These are phyloP conservation scores for Columba livia DNA, from an alignment of 2,113 vertebrate species.

Conservation along the genomic window DNA sequence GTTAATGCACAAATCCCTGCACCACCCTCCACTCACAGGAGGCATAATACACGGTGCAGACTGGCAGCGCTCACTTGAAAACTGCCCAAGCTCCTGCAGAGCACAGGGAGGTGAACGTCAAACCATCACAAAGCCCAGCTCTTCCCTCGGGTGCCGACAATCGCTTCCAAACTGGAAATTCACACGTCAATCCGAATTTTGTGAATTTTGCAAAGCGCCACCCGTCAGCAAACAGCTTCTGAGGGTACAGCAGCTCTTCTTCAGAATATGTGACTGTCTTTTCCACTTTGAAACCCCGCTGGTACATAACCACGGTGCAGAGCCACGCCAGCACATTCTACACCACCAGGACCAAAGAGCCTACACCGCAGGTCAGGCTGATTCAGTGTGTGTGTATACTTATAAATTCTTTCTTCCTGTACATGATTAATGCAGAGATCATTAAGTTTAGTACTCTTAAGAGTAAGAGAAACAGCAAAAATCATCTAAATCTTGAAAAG, in stretches of 20 bases:
- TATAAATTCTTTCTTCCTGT: neutral
- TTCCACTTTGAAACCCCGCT: neutral
- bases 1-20: neutral
- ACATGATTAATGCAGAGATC: neutral
- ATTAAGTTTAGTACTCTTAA: neutral
- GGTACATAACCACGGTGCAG: neutral
- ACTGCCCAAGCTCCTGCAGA: neutral
- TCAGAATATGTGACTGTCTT: fast-evolving
- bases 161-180: neutral
- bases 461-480: neutral
- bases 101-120: neutral
- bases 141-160: neutral
- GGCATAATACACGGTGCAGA: too few species aligned
- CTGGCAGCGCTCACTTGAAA: neutral
- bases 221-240: neutral
- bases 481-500: neutral
- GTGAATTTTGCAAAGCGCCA: neutral
- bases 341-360: neutral
- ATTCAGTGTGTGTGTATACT: fast-evolving
- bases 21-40: neutral
- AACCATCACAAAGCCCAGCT: neutral
- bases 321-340: fast-evolving
- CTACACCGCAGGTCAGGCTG: neutral
- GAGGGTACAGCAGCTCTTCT: neutral
- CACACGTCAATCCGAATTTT: neutral